phyloP scores from a whole-genome alignment of 2,888 invertebrate species.

The Sabatieria punctata region DNA sequence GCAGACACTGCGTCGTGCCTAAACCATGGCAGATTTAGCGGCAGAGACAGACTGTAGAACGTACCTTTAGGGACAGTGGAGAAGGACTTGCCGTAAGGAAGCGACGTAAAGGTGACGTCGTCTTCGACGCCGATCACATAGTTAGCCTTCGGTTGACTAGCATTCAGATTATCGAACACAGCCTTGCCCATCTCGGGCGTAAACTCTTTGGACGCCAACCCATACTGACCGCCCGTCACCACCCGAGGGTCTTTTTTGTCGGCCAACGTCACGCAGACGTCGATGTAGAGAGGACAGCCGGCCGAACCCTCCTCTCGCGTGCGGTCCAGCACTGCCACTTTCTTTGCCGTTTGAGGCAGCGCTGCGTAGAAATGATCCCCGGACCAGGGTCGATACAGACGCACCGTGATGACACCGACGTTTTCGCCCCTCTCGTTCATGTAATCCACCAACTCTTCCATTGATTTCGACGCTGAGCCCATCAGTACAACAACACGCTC shows the following conservation, averaged over 20 bases:
- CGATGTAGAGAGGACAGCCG: slow-evolving; percentile 15
- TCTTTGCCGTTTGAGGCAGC: slow-evolving; percentile 11
- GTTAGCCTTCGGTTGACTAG: slow-evolving; percentile 10
- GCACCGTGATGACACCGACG: slow-evolving; percentile 13
- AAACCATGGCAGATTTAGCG: background rate
- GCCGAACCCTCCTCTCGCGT: slow-evolving; percentile 15
- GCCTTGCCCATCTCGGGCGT: slow-evolving; percentile 16
- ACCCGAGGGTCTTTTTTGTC: slow-evolving; percentile 7
- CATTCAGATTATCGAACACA: slow-evolving; percentile 15
- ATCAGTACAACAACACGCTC: slow-evolving; percentile 14
- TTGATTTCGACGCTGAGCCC: slow-evolving; percentile 14
- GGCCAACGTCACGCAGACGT: slow-evolving; percentile 14
- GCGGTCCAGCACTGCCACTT: slow-evolving; percentile 15
- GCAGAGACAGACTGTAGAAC: background rate
- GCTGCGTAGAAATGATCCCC: slow-evolving; percentile 11
- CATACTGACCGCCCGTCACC: slow-evolving; percentile 14
- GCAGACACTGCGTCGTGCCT: slow-evolving; percentile 7
- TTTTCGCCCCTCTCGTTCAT: slow-evolving; percentile 14
- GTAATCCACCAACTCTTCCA: slow-evolving; percentile 13
- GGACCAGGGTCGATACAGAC: slow-evolving; percentile 15
- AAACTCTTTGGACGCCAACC: slow-evolving; percentile 16
- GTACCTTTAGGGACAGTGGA: background rate
- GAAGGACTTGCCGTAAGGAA: slow-evolving; percentile 12
- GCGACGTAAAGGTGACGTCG: slow-evolving; percentile 14
- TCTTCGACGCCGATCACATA: slow-evolving; percentile 17